Percentiles rank a stretch among this genome's conserved stretches.
Conservation (phyloP, 2,888 invertebrate genomes). For the Drosophila borealis region DNA sequence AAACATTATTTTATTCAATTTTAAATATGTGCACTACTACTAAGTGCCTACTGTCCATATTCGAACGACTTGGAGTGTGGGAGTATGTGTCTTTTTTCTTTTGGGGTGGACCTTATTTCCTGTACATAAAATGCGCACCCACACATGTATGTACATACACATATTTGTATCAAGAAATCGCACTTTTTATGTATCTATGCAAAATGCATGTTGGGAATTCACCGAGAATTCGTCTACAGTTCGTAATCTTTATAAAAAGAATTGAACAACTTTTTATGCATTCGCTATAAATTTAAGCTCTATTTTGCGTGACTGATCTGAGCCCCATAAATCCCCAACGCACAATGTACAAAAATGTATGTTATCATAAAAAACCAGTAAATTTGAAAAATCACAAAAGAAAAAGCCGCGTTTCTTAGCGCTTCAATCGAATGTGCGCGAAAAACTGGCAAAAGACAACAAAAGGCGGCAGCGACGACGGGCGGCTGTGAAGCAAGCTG, state of each 20-base stretch:
- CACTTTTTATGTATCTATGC: slow-evolving; percentile 3
- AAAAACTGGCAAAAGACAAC: slow-evolving; percentile 49
- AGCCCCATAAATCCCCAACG: slow-evolving; percentile 10
- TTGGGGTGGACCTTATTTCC: slow-evolving; percentile 35
- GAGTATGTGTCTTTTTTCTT: slow-evolving; percentile 16
- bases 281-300: background rate
- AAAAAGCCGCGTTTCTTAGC: slow-evolving; percentile 48
- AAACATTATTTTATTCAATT: no score
- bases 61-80: slow-evolving; percentile 5
- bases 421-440: slow-evolving; percentile 54
- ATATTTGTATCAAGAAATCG: slow-evolving; percentile 4
- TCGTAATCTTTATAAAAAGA: background rate
- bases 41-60: slow-evolving; percentile 7
- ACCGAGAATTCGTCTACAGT: background rate
- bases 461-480: slow-evolving; percentile 33
- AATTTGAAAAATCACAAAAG: slow-evolving; percentile 30
- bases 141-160: slow-evolving; percentile 5
- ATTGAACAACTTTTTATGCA: background rate
- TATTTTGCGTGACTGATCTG: slow-evolving; percentile 12
- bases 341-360: background rate
- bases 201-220: background rate
- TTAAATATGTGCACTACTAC: no score
- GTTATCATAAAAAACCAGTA: slow-evolving; percentile 3
- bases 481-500: slow-evolving; percentile 37
- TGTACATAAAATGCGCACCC: slow-evolving; percentile 30